A percentile compares a stretch with the other conserved stretches of the same genome.
Evolutionary conservation across 2,888 invertebrate genomes (phyloP).

Genomic region (Drosophila paranaensis): DNA sequence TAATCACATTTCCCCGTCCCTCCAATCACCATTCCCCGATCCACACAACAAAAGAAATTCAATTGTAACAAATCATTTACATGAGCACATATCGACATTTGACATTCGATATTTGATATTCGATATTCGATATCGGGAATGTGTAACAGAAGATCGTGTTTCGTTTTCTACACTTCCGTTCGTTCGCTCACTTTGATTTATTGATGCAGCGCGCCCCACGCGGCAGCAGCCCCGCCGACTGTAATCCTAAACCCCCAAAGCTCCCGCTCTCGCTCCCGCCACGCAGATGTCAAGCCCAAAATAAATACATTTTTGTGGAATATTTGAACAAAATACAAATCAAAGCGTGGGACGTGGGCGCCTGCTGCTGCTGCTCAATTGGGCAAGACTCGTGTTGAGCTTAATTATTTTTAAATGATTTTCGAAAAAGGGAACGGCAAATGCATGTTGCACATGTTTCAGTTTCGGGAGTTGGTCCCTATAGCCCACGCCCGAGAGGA

Average conservation of each 20-base stretch:
- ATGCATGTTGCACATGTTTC: constrained; percentile 29
- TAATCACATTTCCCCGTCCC: no score
- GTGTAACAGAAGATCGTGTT: constrained; percentile 42
- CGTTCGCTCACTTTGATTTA: constrained; percentile 51
- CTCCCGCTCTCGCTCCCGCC: neutral
- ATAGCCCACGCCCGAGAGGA: constrained; percentile 23
- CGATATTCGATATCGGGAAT: constrained; percentile 41
- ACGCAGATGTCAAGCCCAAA: constrained; percentile 30
- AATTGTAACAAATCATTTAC: constrained; percentile 16
- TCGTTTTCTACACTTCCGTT: constrained; percentile 49
- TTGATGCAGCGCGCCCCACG: constrained; percentile 37
- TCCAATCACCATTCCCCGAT: neutral
- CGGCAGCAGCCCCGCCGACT: constrained; percentile 29
- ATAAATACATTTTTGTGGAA: constrained; percentile 24
- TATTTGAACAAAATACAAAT: constrained; percentile 15
- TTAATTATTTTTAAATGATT: constrained; percentile 78
- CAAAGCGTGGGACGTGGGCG: constrained; percentile 27
- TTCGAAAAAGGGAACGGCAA: constrained; percentile 44
- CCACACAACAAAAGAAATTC: neutral
- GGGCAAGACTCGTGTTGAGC: constrained; percentile 53
- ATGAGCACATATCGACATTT: constrained; percentile 24
- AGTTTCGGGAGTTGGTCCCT: constrained; percentile 33
- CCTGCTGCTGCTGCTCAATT: constrained; percentile 18
- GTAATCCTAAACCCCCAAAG: constrained; percentile 27
- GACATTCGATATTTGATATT: constrained; percentile 46